A percentile compares a stretch with the other conserved stretches of the same genome.
Evolutionary conservation across 2,113 vertebrate genomes (phyloP).

Genomic region (Eudyptes chrysolophus): DNA sequence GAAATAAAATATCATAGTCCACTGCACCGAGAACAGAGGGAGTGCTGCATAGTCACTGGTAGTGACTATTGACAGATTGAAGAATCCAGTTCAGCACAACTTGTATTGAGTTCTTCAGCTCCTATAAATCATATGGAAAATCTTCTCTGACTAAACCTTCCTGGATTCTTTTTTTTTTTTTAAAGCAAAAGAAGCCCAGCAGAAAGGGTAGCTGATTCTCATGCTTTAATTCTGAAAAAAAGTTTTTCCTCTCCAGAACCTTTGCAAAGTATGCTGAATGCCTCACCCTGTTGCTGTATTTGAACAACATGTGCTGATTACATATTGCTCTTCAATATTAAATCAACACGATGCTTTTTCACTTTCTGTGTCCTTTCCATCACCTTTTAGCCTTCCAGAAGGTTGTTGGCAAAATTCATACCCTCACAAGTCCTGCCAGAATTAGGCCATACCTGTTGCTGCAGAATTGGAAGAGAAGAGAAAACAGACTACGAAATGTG

Average conservation of each 20-base stretch:
- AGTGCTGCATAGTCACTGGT: background rate
- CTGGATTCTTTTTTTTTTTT: background rate
- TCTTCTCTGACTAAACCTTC: background rate
- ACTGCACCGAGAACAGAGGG: background rate
- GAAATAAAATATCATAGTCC: slow-evolving; percentile 1
- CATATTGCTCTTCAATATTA: background rate
- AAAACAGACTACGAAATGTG: background rate
- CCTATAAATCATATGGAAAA: background rate
- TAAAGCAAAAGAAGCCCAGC: background rate
- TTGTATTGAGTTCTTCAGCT: background rate
- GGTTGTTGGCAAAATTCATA: background rate
- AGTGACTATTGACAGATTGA: background rate
- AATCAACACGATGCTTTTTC: slow-evolving; percentile 5
- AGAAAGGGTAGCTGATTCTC: background rate
- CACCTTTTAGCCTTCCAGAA: slow-evolving; percentile 1
- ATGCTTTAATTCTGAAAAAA: background rate
- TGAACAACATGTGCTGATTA: background rate
- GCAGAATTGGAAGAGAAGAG: background rate
- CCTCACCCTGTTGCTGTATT: background rate
- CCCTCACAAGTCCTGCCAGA: slow-evolving; percentile 7
- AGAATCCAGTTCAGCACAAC: background rate
- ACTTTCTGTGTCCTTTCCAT: background rate
- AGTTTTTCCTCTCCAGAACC: background rate
- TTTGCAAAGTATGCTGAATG: background rate
- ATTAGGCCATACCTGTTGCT: background rate